phyloP scores from a whole-genome alignment of 2,888 invertebrate genomes.

The Chrysina gloriosa region DNA sequence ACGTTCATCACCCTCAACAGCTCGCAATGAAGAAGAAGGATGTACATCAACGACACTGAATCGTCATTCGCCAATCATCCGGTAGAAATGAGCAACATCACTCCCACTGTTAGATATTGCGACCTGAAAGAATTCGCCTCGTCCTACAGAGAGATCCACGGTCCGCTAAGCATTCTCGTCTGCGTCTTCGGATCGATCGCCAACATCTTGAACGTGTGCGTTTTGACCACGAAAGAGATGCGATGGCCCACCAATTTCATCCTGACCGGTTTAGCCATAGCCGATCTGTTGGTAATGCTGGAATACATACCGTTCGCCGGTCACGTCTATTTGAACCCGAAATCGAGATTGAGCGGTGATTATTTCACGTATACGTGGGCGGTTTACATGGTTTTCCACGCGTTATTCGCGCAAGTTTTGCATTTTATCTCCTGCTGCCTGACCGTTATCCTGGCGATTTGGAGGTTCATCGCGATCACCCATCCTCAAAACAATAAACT shows the following conservation, averaged over 20 bases:
- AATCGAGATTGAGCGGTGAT: conserved; percentile 66
- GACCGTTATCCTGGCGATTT: conserved; percentile 91
- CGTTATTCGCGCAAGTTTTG: conserved; percentile 87
- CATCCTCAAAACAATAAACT: conserved; percentile 83
- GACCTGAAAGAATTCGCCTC: conserved; percentile 72
- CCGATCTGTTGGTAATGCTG: conserved; percentile 93
- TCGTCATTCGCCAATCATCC: background rate
- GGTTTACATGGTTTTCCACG: conserved; percentile 87
- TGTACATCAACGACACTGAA: background rate
- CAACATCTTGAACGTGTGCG: conserved; percentile 89
- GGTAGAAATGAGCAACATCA: conserved; percentile 18
- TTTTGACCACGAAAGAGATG: conserved; percentile 92
- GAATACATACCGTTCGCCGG: conserved; percentile 92
- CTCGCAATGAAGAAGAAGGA: conserved; percentile 1
- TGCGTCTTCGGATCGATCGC: conserved; percentile 91
- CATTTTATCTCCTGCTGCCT: conserved; percentile 89
- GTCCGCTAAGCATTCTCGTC: conserved; percentile 85
- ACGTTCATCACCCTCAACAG: background rate
- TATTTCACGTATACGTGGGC: conserved; percentile 80
- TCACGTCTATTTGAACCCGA: conserved; percentile 79
- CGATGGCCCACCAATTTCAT: conserved; percentile 91
- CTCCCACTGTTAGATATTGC: conserved; percentile 50
- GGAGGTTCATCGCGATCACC: conserved; percentile 90
- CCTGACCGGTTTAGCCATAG: conserved; percentile 88
- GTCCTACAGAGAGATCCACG: conserved; percentile 81